A percentile compares a stretch with the other conserved stretches of the same genome.
These are phyloP conservation scores for Lutjanus argentimaculatus DNA, from an alignment of 2,797 vertebrate genomes.

Conservation along the genomic window DNA sequence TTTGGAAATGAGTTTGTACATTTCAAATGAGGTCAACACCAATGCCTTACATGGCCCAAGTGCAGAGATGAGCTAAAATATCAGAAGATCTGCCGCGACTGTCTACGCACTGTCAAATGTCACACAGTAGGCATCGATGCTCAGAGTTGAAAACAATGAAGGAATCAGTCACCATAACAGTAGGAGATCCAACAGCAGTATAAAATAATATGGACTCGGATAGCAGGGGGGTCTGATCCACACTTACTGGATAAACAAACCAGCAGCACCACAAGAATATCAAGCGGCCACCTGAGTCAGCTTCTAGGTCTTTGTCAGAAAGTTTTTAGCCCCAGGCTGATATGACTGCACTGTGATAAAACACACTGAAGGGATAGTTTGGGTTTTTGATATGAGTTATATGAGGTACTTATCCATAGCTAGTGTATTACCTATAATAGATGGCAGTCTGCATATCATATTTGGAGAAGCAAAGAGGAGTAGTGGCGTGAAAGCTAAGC, in stretches of 20 bases:
- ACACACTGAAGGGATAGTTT: too few relatives aligned
- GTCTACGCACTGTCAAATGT: background rate
- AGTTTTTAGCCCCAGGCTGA: background rate
- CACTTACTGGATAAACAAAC: background rate
- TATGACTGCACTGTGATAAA: too few relatives aligned
- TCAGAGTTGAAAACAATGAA: background rate
- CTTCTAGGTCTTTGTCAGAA: too few relatives aligned
- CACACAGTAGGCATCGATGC: background rate
- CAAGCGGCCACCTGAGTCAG: background rate
- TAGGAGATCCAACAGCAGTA: background rate
- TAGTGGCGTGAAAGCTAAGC: too few relatives aligned
- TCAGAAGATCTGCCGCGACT: background rate
- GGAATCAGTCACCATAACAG: background rate
- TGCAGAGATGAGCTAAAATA: background rate
- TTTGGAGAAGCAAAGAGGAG: too few relatives aligned
- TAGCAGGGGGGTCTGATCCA: background rate
- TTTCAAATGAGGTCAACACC: background rate
- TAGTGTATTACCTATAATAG: too few relatives aligned
- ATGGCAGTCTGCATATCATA: too few relatives aligned
- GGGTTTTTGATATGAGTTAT: too few relatives aligned
- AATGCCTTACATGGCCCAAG: background rate
- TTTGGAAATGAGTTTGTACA: too few relatives aligned
- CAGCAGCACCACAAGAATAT: background rate
- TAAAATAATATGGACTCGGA: background rate
- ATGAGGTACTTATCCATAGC: too few relatives aligned